Percentiles rank a stretch among this genome's conserved stretches.
Evolutionary conservation across 2,888 invertebrate species (phyloP).

Genomic region (Drosophila prostipennis): DNA sequence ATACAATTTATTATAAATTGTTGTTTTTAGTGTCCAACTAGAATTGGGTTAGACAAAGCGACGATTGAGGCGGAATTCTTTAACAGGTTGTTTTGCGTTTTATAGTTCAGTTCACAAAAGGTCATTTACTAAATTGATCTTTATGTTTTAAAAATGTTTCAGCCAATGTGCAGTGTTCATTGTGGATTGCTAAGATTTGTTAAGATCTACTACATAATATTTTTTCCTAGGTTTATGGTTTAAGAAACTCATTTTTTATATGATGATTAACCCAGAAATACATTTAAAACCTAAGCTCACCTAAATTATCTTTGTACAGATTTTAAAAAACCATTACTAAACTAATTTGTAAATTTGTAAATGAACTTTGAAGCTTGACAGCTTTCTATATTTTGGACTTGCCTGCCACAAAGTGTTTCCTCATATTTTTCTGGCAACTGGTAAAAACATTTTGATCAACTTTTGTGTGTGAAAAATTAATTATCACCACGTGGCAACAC

Average conservation of each 20-base stretch:
- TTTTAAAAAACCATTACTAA: no score
- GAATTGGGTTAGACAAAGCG: constrained; percentile 53
- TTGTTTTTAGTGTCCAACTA: constrained; percentile 41
- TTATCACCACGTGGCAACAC: constrained; percentile 73
- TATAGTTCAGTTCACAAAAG: not conserved
- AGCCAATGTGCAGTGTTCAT: no score
- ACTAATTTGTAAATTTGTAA: no score
- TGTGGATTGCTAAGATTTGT: no score
- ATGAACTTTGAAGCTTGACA: not conserved
- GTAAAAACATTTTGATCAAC: constrained; percentile 32
- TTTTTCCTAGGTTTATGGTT: no score
- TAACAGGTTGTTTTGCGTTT: constrained; percentile 14
- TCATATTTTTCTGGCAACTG: constrained; percentile 6
- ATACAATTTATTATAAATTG: constrained; percentile 57
- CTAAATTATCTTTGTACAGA: no score
- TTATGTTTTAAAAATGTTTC: not conserved
- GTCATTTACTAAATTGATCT: not conserved
- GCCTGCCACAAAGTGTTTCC: not conserved
- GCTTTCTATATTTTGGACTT: not conserved
- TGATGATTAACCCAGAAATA: no score
- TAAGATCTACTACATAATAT: no score
- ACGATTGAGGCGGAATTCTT: constrained; percentile 11
- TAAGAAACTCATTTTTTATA: no score
- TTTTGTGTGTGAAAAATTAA: constrained; percentile 57
- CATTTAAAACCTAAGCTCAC: no score